A percentile compares a stretch with the other conserved stretches of the same genome.
These are phyloP conservation scores for Phengaris arion DNA, from an alignment of 2,888 invertebrate species.

Conservation along the genomic window DNA sequence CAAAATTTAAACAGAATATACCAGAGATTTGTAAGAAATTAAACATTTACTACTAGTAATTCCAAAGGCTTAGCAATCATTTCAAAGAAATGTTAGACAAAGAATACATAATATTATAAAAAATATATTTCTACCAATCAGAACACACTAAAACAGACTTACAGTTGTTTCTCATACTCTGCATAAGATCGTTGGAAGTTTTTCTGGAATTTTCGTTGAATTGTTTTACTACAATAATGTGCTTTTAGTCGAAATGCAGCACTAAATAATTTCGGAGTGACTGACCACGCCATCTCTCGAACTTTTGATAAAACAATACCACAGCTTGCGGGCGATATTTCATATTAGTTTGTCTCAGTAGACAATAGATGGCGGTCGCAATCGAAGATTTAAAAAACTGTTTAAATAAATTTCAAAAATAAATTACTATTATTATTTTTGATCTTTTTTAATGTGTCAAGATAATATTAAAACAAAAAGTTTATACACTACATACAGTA, in stretches of 20 bases:
- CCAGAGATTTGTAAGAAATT: not conserved
- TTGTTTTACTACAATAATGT: slow-evolving; percentile 25
- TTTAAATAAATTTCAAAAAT: not conserved
- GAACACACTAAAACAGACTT: slow-evolving; percentile 77
- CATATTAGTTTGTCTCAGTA: not conserved
- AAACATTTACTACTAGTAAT: not conserved
- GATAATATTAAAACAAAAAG: slow-evolving; percentile 46
- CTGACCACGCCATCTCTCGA: slow-evolving; percentile 12
- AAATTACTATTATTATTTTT: not conserved
- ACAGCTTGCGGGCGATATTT: not conserved
- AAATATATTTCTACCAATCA: slow-evolving; percentile 46
- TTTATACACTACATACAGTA: not conserved
- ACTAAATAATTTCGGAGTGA: not conserved
- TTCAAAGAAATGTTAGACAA: not conserved
- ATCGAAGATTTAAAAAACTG: not conserved
- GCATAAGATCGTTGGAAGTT: slow-evolving; percentile 76
- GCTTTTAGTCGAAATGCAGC: not conserved
- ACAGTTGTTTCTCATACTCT: slow-evolving; percentile 72
- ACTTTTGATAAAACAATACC: not conserved
- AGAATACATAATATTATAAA: not conserved
- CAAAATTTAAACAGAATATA: not conserved
- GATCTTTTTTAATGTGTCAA: slow-evolving; percentile 70
- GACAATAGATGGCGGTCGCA: slow-evolving; percentile 12
- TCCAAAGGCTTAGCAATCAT: not conserved
- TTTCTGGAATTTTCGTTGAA: slow-evolving; percentile 63